Evolutionary conservation across 2,888 invertebrate species (phyloP).

Genomic region (Oasisia sp.): DNA sequence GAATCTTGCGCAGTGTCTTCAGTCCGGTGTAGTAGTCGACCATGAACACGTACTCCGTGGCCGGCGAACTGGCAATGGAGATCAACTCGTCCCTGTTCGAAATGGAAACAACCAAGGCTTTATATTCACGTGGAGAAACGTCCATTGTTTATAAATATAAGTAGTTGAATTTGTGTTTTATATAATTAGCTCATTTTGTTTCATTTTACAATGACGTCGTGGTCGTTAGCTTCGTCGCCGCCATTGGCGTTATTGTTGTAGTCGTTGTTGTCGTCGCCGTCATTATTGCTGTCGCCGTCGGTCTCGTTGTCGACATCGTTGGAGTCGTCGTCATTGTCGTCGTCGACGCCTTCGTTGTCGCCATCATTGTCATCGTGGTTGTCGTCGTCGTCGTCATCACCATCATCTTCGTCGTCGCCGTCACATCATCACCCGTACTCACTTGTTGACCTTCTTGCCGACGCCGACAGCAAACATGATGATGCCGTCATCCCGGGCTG

Average conservation of each 20-base stretch:
- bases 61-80: slow-evolving; percentile 26
- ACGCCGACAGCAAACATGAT: slow-evolving; percentile 34
- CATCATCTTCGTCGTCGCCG: neutral
- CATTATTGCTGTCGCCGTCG: too few relatives aligned
- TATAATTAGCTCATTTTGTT: neutral
- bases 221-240: too few relatives aligned
- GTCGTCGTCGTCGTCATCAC: too few relatives aligned
- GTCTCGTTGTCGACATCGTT: too few relatives aligned
- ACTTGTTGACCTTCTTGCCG: slow-evolving; percentile 3
- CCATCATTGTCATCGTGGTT: too few relatives aligned
- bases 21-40: slow-evolving; percentile 31
- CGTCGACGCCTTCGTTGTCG: too few relatives aligned
- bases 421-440: neutral
- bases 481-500: slow-evolving; percentile 24
- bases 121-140: neutral
- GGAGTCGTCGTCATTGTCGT: too few relatives aligned
- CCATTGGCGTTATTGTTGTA: too few relatives aligned
- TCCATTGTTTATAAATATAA: neutral
- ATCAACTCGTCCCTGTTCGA: slow-evolving; percentile 26
- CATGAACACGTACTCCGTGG: slow-evolving; percentile 23
- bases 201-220: too few relatives aligned
- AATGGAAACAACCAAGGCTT: neutral
- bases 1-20: slow-evolving; percentile 25
- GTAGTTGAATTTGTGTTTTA: neutral
- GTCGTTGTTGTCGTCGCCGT: too few relatives aligned